phyloP scores from a whole-genome alignment of 2,888 invertebrate genomes.

The Metacarcinus magister region DNA sequence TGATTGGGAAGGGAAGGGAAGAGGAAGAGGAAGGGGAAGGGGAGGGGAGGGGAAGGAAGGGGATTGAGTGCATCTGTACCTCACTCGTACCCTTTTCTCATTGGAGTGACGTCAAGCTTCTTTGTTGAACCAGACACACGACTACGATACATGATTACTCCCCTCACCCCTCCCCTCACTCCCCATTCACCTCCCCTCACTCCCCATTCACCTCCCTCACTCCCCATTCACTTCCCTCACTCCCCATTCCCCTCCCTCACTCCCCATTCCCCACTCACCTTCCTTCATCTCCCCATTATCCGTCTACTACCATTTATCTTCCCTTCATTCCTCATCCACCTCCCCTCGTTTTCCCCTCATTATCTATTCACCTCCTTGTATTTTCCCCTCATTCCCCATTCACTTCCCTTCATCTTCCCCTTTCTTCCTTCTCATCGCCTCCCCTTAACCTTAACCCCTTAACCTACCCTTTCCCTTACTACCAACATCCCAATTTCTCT shows the following conservation, averaged over 20 bases:
- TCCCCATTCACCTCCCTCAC: neutral
- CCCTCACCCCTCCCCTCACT: neutral
- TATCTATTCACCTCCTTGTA: neutral
- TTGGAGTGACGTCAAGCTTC: neutral
- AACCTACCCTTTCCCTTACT: too few relatives aligned
- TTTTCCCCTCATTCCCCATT: neutral
- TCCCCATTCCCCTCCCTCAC: neutral
- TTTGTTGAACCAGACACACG: neutral
- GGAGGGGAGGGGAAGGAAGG: neutral
- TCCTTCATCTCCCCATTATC: neutral
- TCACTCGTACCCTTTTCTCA: neutral
- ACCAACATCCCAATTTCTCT: too few relatives aligned
- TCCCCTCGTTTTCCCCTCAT: neutral
- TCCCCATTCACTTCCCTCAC: neutral
- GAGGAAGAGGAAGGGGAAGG: neutral
- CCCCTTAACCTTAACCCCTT: too few relatives aligned
- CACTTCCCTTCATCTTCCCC: neutral
- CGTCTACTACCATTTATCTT: neutral
- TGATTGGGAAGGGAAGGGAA: neutral
- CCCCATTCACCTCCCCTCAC: neutral
- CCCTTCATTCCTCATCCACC: neutral
- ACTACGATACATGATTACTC: neutral
- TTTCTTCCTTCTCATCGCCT: neutral
- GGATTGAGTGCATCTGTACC: neutral
- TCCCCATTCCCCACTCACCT: neutral